Percentiles rank a stretch among this genome's conserved stretches.
These are phyloP conservation scores for Eurytoma californica DNA, from an alignment of 2,888 invertebrate genomes.

Conservation along the genomic window DNA sequence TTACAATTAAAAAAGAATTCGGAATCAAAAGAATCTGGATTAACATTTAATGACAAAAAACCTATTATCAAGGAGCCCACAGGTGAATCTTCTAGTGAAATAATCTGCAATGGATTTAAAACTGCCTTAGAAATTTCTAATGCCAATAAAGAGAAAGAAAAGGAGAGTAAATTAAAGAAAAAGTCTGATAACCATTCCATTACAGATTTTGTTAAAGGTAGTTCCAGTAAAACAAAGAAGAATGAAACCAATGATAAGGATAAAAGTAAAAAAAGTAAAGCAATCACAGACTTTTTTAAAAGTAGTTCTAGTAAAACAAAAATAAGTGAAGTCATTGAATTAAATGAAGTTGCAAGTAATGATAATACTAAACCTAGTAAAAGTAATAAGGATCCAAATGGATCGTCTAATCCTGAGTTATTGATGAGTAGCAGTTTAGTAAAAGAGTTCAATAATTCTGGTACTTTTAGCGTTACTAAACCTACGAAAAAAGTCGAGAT, in stretches of 20 bases:
- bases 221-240: background rate
- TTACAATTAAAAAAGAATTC: conserved; percentile 42
- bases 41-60: background rate
- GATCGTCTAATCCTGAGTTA: background rate
- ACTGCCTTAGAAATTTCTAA: conserved; percentile 65
- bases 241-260: background rate
- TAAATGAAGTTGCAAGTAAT: too few species aligned
- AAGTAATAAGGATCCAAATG: background rate
- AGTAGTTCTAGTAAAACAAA: background rate
- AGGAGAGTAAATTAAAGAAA: conserved; percentile 31
- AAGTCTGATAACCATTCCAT: conserved; percentile 15
- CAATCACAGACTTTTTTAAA: background rate
- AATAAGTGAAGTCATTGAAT: background rate
- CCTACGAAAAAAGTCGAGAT: background rate
- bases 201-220: conserved; percentile 44
- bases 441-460: too few species aligned
- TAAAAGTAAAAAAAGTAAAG: background rate
- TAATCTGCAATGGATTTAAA: conserved; percentile 59
- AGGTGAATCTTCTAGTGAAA: conserved; percentile 10
- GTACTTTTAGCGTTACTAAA: too few species aligned
- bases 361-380: background rate
- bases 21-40: background rate
- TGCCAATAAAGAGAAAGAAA: conserved; percentile 48
- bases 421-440: background rate
- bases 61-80: background rate